Evolutionary conservation across 2,888 invertebrate genomes (phyloP).

Genomic region (Melinaea marsaeus): DNA sequence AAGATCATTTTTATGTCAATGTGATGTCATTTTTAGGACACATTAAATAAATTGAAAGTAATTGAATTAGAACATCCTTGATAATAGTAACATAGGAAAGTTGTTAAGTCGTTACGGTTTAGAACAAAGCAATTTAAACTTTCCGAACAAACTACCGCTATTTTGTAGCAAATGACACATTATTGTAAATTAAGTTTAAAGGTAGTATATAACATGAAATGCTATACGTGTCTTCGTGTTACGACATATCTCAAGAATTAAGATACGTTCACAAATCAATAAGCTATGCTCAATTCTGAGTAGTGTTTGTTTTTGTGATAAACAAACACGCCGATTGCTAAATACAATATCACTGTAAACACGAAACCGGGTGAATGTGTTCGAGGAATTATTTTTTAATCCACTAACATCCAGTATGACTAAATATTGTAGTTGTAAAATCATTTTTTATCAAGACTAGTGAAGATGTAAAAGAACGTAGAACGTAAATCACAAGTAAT

Average conservation of each 20-base stretch:
- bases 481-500: too few relatives aligned
- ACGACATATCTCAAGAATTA: neutral
- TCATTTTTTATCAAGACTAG: too few relatives aligned
- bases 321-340: neutral
- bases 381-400: constrained; percentile 9
- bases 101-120: constrained; percentile 28
- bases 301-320: neutral
- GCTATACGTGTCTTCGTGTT: too few relatives aligned
- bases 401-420: neutral
- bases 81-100: constrained; percentile 17
- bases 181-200: constrained; percentile 4
- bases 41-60: neutral
- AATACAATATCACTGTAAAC: constrained; percentile 7
- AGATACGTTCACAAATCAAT: constrained; percentile 5
- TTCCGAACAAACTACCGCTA: constrained; percentile 40
- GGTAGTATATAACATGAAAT: too few relatives aligned
- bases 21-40: neutral
- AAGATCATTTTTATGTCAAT: too few relatives aligned
- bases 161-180: constrained; percentile 29
- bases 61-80: constrained; percentile 5
- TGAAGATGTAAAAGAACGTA: too few relatives aligned
- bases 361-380: constrained; percentile 7
- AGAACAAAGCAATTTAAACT: constrained; percentile 52
- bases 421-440: too few relatives aligned
- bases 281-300: neutral